Percentiles rank a stretch among this genome's conserved stretches.
These are phyloP conservation scores for Litocranius walleri DNA, from an alignment of 2,113 vertebrate species.

Conservation along the genomic window DNA sequence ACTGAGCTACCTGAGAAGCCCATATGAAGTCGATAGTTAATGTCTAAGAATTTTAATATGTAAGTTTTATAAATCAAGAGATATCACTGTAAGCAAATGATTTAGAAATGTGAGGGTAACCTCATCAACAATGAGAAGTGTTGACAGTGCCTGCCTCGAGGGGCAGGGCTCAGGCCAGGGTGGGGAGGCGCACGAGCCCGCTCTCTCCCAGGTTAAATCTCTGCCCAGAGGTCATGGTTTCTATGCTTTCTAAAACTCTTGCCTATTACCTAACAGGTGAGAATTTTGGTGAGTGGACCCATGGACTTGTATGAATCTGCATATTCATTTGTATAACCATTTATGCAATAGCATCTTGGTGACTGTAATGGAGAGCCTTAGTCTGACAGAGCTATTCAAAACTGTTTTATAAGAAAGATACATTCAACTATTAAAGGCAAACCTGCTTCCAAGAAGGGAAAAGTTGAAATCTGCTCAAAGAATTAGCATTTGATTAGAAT, in stretches of 20 bases:
- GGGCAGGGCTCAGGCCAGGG: not conserved
- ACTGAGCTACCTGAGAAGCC: not conserved
- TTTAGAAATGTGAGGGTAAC: not conserved
- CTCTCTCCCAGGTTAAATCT: not conserved
- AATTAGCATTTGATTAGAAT: not conserved
- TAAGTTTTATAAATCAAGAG: not conserved
- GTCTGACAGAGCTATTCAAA: not conserved
- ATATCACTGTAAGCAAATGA: not conserved
- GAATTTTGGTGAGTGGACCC: not conserved
- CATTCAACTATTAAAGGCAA: not conserved
- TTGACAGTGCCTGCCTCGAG: not conserved
- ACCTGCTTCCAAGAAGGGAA: not conserved
- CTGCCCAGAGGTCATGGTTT: not conserved
- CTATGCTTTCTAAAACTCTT: not conserved
- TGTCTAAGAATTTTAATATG: not conserved
- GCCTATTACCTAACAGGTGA: not conserved
- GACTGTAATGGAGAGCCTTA: not conserved
- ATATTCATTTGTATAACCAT: not conserved
- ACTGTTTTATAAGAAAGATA: not conserved
- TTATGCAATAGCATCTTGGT: not conserved
- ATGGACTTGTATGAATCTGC: not conserved
- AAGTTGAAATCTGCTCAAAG: not conserved
- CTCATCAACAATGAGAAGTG: too few relatives aligned
- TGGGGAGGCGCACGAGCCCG: rapidly evolving
- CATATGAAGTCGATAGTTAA: not conserved